Conservation (phyloP, 2,113 vertebrate genomes). For the Leucosticte australis region DNA sequence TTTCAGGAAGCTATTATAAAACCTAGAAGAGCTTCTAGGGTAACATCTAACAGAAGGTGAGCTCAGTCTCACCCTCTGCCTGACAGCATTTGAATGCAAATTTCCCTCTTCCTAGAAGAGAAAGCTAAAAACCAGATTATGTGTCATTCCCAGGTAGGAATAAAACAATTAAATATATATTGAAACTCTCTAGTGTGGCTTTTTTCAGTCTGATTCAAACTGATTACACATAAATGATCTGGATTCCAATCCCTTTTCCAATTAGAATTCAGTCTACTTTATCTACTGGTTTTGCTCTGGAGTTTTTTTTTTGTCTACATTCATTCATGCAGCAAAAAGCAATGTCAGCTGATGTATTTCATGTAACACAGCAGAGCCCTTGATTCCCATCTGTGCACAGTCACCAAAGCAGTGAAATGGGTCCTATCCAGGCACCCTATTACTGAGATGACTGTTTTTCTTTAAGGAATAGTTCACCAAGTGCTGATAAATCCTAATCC, state of each 20-base stretch:
- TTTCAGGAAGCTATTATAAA: neutral
- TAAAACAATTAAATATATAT: neutral
- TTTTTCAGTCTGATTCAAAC: neutral
- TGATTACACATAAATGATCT: neutral
- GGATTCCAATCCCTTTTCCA: neutral
- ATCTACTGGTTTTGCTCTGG: neutral
- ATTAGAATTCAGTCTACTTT: neutral
- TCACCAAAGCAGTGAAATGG: neutral
- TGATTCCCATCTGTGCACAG: neutral
- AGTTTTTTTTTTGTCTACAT: neutral
- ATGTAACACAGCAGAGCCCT: neutral
- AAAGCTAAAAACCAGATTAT: neutral
- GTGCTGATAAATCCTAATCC: neutral
- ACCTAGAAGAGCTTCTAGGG: neutral
- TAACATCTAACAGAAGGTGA: neutral
- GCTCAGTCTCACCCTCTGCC: neutral
- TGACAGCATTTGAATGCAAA: accelerated
- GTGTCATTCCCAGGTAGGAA: neutral
- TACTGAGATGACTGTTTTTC: neutral
- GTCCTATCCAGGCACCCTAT: neutral
- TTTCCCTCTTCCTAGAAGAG: neutral
- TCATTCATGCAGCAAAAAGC: slow-evolving; percentile 7
- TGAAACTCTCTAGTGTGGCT: neutral
- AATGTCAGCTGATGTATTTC: neutral
- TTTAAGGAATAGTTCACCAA: neutral